Conservation (phyloP, 2,888 invertebrate genomes). For the Drosophila pseudotalamancana region DNA sequence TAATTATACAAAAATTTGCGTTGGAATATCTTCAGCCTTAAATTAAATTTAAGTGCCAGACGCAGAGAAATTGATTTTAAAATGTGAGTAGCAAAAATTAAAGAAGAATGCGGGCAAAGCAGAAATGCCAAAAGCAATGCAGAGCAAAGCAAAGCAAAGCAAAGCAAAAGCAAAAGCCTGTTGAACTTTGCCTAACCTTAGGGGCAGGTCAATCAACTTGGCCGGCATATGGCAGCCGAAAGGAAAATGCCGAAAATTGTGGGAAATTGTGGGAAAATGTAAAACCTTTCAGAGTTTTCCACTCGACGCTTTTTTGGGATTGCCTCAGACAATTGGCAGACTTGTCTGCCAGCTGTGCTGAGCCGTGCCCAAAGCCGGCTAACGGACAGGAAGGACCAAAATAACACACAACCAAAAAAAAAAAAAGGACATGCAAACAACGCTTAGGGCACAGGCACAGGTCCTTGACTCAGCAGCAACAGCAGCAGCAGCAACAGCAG, state of each 20-base stretch:
- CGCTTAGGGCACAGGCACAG: slow-evolving; percentile 30
- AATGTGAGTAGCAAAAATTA: slow-evolving; percentile 6
- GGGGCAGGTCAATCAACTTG: slow-evolving; percentile 70
- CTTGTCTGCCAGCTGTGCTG: slow-evolving; percentile 53
- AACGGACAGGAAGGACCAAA: slow-evolving; percentile 12
- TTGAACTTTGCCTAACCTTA: slow-evolving; percentile 23
- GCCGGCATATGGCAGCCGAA: neutral
- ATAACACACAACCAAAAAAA: slow-evolving; percentile 1
- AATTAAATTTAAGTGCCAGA: slow-evolving; percentile 43
- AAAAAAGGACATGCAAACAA: slow-evolving; percentile 70
- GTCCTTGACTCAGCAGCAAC: slow-evolving; percentile 43
- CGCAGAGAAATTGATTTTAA: slow-evolving; percentile 40
- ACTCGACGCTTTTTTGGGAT: slow-evolving; percentile 21
- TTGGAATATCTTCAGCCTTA: slow-evolving; percentile 30
- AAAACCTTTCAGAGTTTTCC: slow-evolving; percentile 28
- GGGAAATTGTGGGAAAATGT: slow-evolving; percentile 1
- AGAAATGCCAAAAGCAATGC: neutral
- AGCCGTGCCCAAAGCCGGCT: slow-evolving; percentile 27
- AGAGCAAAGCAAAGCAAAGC: neutral
- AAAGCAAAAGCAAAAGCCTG: neutral
- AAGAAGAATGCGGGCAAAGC: no score
- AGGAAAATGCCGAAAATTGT: slow-evolving; percentile 9
- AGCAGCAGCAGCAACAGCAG: no score
- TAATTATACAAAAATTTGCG: slow-evolving; percentile 62
- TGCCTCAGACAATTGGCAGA: slow-evolving; percentile 58